Evolutionary conservation across 2,888 invertebrate genomes (phyloP), one percentile per base, ranked within the genome.

Genomic region (Caenorhabditis sp.): DNA sequence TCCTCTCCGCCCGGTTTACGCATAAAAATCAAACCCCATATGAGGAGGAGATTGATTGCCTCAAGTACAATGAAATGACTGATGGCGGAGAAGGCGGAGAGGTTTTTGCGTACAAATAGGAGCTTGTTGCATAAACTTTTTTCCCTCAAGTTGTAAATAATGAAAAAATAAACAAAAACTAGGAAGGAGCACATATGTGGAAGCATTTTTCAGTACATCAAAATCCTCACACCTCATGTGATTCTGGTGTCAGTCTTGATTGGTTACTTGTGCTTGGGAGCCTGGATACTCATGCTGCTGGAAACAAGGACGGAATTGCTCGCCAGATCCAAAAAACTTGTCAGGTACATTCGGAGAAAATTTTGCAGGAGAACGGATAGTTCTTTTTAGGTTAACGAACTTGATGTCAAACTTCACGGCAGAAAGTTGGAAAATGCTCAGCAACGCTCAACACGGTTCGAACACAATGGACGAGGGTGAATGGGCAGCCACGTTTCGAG

Each of bases 191-290:
- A 35, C n/a, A n/a, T n/a, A n/a, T n/a, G n/a, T n/a, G n/a, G 24
- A 51, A 38, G 0, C 8, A 35, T 24, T 14, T 89, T 90, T 80
- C 88, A 91, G 91, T 90, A 90, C 74, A 88, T 92, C 82, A 92
- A 92, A 89, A 92, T 91, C 61, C 87, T 92, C n/a, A 86, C 89
- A 41, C 92, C 92, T 49, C 92, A 92, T 77, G 87, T 92, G 47
- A 90, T 92, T 26, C 84, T 92, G 70, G 91, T 92, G 72, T 80
- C 87, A n/a, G 90, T 92, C 51, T 85, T 92, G 24, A 90, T 92
- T 41, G 91, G 90, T 35, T 92, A 92, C 69, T 64, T 92, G 16
- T 92, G 91, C 64, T 58, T 92, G 54, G 92, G 92, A 24, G 91
- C 91, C 5, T 89, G 90, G 89, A 92, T 92, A 49, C 83, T 92